Base-by-base conservation (phyloP, 2,888 invertebrate genomes). In the Microctonus hyperodae region DNA sequence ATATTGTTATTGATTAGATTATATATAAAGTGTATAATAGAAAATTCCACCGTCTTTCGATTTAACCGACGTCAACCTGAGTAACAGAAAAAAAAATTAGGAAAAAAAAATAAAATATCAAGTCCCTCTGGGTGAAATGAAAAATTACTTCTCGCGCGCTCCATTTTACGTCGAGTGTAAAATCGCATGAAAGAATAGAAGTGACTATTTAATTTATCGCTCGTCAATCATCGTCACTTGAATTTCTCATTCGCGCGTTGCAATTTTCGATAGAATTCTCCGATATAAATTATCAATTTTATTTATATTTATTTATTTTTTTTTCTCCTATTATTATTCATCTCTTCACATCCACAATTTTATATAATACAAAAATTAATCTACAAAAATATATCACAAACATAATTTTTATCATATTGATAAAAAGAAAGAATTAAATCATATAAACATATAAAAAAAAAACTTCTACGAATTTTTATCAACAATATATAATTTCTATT, bases 71-170 rank as follows among this genome's bases (percentile, higher is more conserved):
- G 44, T 44, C 44, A 44, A 44, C 44, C 16, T n/a, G n/a, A 44
- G 44, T 44, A 44, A 16, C 9, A n/a, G 16, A 44, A 44, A 7
- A 16, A 16, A 7, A 44, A 40, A 13, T 4, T 22, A 50, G 23
- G 22, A 9, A 50, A 50, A 50, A 50, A 23, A 48, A 16, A 44
- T 35, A 20, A 58, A 20, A 50, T 22, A 50, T 60, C 16, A 9
- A n/a, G 16, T 44, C 16, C 9, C 31, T 50, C 28, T 33, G 31
- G 16, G 16, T 53, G 23, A 28, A 62, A 51, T 62, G 62, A 62
- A 62, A 62, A 62, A 62, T 62, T 62, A 62, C 62, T 48, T 48
- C n/a, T 62, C 16, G 16, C 16, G 16, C 51, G 35, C 53, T 62
- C 53, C 35, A 53, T 62, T n/a, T 61, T 61, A 48, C 50, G 61